Base-by-base conservation (phyloP, 2,888 invertebrate genomes). In the Ferrisia virgata region DNA sequence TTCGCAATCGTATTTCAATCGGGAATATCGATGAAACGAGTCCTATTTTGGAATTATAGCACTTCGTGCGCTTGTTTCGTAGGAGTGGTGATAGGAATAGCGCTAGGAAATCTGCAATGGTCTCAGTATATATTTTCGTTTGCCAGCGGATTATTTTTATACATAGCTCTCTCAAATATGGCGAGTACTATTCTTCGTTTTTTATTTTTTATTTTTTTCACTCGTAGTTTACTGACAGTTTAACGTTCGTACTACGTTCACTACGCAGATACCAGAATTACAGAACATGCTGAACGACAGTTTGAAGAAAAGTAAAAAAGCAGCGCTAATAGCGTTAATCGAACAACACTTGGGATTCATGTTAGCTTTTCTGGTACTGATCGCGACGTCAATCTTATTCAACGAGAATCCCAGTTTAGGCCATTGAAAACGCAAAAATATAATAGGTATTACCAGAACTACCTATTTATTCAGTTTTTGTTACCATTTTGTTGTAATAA, bases 131-230 rank as follows among this genome's bases (percentile, higher is more conserved):
- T 95, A 85, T 95, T 94, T 88, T 93, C 94, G 1, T 92, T 92
- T 11, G 94, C 94, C 2, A 95, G 93, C 5, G 95, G 95, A 2
- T 93, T 94, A 84, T 95, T 95, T 88, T 90, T 95, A 18, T 95
- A 95, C 87, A 94, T 95, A 85, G 94, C 94, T 3, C 90, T 95
- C 83, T 94, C 94, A 0, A 94, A 94, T 89, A 90, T 95, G 90
- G 93, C 95, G 84, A 86, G 87, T 79, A 47, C 39, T 18, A 79
- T 39, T 47, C 28, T 18, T 84, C 13, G 13, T 84, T 47, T 40
- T 18, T 78, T 53, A 28, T 13, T 33, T 28, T 76, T 31, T 36
- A 11, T n/a, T n/a, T n/a, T n/a, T n/a, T n/a, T n/a, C n/a, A n/a
- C n/a, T n/a, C n/a, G n/a, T n/a, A n/a, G n/a, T 25, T 22, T 28